phyloP scores from a whole-genome alignment of 1,140 invertebrate species.

The Drosophila carrolli region DNA sequence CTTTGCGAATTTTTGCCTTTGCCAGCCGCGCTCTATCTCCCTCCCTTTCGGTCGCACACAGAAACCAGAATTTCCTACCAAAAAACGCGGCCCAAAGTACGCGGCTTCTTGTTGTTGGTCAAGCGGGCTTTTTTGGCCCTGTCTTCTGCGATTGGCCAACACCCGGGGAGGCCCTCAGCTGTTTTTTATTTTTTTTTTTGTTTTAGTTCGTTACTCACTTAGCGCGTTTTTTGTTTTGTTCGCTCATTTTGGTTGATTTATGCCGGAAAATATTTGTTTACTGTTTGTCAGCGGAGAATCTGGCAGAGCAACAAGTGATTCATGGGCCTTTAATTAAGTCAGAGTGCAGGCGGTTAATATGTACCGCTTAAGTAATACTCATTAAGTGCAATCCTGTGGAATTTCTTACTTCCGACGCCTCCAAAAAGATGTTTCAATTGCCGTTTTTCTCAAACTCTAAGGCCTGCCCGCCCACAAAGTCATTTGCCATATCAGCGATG shows the following conservation, averaged over 20 bases:
- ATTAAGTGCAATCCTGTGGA: slow-evolving; percentile 33
- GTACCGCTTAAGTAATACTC: slow-evolving; percentile 29
- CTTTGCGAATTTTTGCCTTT: slow-evolving; percentile 71
- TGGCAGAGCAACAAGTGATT: slow-evolving; percentile 72
- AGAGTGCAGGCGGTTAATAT: slow-evolving; percentile 37
- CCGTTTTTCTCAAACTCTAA: slow-evolving; percentile 3
- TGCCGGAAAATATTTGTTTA: slow-evolving; percentile 74
- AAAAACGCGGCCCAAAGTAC: slow-evolving; percentile 55
- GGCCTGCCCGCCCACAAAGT: slow-evolving; percentile 23
- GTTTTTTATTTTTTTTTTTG: slow-evolving; percentile 35
- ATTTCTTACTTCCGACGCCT: slow-evolving; percentile 13
- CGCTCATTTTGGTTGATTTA: slow-evolving; percentile 71
- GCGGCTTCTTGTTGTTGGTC: slow-evolving; percentile 59
- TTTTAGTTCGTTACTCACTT: slow-evolving; percentile 42
- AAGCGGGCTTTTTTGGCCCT: slow-evolving; percentile 55
- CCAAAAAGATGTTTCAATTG: slow-evolving; percentile 33
- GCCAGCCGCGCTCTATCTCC: slow-evolving; percentile 41
- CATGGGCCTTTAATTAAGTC: slow-evolving; percentile 63
- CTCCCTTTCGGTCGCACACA: slow-evolving; percentile 29
- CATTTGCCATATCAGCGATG: slow-evolving; percentile 67
- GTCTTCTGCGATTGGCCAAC: slow-evolving; percentile 70
- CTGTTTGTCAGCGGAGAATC: slow-evolving; percentile 45
- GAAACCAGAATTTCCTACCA: slow-evolving; percentile 68
- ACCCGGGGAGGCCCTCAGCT: slow-evolving; percentile 63
- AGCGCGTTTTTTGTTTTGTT: slow-evolving; percentile 71